Evolutionary conservation across 2,113 vertebrate species (phyloP).

Genomic region (Cololabis saira): DNA sequence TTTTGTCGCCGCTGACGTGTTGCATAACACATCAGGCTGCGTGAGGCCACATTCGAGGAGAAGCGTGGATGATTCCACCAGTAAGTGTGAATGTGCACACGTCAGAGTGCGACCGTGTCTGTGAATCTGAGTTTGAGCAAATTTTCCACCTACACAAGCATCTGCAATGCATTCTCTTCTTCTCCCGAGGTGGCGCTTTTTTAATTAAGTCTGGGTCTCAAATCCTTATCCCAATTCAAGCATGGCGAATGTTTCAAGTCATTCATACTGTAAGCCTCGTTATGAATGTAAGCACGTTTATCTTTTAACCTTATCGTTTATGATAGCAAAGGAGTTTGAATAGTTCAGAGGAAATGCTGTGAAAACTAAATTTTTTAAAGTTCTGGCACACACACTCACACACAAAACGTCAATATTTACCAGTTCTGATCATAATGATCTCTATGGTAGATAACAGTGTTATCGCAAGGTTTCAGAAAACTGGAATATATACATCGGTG

Average conservation of each 20-base stretch:
- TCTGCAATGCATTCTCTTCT: conserved; percentile 32
- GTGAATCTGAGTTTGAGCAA: conserved; percentile 14
- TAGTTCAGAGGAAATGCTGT: conserved; percentile 17
- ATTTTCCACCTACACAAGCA: conserved; percentile 29
- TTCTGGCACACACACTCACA: background rate
- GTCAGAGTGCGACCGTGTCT: conserved; percentile 2
- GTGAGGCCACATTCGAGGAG: conserved; percentile 7
- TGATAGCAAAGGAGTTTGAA: conserved; percentile 26
- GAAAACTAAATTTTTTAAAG: conserved; percentile 27
- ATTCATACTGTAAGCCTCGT: conserved; percentile 39
- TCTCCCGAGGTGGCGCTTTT: conserved; percentile 34
- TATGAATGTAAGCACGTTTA: conserved; percentile 54
- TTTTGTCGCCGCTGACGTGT: conserved; percentile 22
- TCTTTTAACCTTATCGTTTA: conserved; percentile 32
- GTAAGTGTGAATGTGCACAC: conserved; percentile 3
- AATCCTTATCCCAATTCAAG: conserved; percentile 26
- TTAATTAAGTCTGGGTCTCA: conserved; percentile 53
- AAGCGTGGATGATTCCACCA: conserved; percentile 12
- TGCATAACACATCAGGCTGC: conserved; percentile 21
- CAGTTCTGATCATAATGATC: conserved; percentile 9
- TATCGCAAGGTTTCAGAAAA: background rate
- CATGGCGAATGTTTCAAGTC: conserved; percentile 62
- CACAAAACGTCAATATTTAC: conserved; percentile 9
- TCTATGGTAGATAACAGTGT: background rate
- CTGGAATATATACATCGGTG: conserved; percentile 6